Conservation (phyloP, 2,888 invertebrate genomes). For the Nomada fucata region DNA sequence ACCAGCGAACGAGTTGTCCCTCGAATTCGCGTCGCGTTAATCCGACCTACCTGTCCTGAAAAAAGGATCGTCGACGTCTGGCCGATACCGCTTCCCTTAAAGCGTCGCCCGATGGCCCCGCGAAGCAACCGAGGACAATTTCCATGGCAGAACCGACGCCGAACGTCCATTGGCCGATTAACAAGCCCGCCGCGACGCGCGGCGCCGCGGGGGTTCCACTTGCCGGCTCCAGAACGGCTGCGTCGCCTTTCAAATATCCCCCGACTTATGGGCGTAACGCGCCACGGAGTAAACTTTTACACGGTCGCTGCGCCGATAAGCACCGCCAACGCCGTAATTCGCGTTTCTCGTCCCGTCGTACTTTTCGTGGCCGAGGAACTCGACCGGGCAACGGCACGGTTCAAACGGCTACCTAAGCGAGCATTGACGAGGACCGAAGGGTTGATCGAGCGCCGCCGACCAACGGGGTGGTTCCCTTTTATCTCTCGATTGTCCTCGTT, state of each 20-base stretch:
- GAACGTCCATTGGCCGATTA: constrained; percentile 72
- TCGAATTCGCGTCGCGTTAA: constrained; percentile 28
- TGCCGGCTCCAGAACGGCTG: constrained; percentile 67
- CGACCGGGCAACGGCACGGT: neutral
- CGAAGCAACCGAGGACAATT: constrained; percentile 5
- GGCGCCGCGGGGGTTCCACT: constrained; percentile 73
- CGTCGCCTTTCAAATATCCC: constrained; percentile 70
- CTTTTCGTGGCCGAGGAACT: constrained; percentile 2
- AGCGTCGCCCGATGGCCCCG: neutral
- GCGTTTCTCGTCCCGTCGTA: constrained; percentile 29
- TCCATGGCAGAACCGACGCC: constrained; percentile 21
- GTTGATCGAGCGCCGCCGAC: neutral
- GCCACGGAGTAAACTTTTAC: constrained; percentile 61
- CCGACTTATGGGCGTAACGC: constrained; percentile 71
- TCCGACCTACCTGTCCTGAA: constrained; percentile 6
- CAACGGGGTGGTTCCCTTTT: neutral
- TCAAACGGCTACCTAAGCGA: neutral
- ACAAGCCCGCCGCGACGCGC: constrained; percentile 63
- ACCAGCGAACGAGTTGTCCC: neutral
- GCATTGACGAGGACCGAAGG: neutral
- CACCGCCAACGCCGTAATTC: constrained; percentile 40
- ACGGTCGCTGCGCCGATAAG: constrained; percentile 51
- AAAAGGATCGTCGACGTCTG: constrained; percentile 23
- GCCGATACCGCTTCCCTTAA: constrained; percentile 8
- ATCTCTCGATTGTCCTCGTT: neutral